Conservation (phyloP, 2,113 vertebrate genomes). For the Himantopus leucocephalus region DNA sequence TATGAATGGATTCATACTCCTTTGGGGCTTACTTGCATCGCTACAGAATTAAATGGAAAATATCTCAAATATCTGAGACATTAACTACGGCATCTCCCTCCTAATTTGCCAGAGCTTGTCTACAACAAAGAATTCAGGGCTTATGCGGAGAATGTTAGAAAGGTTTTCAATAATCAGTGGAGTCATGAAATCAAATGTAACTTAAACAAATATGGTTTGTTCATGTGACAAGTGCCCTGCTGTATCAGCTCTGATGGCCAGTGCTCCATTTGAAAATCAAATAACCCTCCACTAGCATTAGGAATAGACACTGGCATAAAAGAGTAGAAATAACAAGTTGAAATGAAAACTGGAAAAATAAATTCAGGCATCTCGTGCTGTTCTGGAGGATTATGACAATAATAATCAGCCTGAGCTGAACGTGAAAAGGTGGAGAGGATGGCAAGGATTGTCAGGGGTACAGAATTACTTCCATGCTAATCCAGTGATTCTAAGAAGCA, state of each 20-base stretch:
- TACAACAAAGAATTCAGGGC: neutral
- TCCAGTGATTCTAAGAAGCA: neutral
- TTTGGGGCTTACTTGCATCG: rapidly evolving
- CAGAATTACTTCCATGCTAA: neutral
- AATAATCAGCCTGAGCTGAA: neutral
- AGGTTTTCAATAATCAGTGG: neutral
- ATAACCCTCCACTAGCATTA: rapidly evolving
- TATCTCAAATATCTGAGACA: neutral
- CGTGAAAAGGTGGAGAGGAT: neutral
- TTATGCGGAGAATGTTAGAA: neutral
- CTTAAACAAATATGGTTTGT: neutral
- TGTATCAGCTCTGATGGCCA: neutral
- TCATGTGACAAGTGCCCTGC: neutral
- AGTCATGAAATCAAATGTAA: neutral
- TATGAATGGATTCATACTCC: neutral
- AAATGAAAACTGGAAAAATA: neutral
- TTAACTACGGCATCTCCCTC: neutral
- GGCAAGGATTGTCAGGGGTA: neutral
- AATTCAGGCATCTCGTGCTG: neutral
- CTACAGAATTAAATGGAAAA: neutral
- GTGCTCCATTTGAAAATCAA: neutral
- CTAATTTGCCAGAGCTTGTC: neutral
- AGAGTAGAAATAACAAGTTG: neutral
- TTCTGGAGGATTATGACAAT: neutral
- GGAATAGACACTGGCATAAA: neutral